Conservation (phyloP, 2,113 vertebrate genomes). For the Lepisosteus oculatus region DNA sequence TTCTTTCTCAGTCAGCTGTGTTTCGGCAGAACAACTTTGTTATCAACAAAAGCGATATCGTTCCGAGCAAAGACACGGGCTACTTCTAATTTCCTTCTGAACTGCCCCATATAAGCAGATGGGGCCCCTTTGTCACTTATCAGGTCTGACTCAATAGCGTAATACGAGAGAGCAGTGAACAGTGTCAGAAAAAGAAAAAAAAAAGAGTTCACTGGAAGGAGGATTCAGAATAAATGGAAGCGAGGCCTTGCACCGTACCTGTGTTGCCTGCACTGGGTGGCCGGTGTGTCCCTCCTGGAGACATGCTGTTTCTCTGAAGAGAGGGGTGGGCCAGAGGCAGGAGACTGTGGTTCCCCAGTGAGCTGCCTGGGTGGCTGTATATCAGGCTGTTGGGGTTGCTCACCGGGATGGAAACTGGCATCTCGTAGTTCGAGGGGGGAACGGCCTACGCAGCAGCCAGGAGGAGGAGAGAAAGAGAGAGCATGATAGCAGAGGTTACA, state of each 20-base stretch:
- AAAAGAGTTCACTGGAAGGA: too few relatives aligned
- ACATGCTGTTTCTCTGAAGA: constrained; percentile 98
- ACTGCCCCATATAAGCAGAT: too few relatives aligned
- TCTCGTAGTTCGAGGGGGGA: constrained; percentile 95
- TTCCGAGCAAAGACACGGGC: too few relatives aligned
- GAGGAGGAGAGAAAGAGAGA: constrained; percentile 43
- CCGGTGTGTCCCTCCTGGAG: constrained; percentile 92
- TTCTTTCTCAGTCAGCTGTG: too few relatives aligned
- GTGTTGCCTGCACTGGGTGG: constrained; percentile 96
- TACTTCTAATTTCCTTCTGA: too few relatives aligned
- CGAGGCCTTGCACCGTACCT: constrained; percentile 48
- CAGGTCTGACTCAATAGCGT: too few relatives aligned
- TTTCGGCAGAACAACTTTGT: too few relatives aligned
- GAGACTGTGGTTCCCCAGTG: constrained; percentile 94
- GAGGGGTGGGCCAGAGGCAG: constrained; percentile 93
- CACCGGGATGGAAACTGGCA: constrained; percentile 97
- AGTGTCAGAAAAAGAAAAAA: too few relatives aligned
- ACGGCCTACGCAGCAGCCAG: constrained; percentile 72
- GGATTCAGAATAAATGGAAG: too few relatives aligned
- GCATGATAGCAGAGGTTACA: constrained; percentile 17
- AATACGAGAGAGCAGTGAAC: too few relatives aligned
- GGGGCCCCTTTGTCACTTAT: too few relatives aligned
- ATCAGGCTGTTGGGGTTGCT: constrained; percentile 95
- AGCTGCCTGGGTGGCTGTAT: constrained; percentile 90
- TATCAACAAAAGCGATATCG: too few relatives aligned